Evolutionary conservation across 2,797 vertebrate species (phyloP).

Genomic region (Anabas testudineus): DNA sequence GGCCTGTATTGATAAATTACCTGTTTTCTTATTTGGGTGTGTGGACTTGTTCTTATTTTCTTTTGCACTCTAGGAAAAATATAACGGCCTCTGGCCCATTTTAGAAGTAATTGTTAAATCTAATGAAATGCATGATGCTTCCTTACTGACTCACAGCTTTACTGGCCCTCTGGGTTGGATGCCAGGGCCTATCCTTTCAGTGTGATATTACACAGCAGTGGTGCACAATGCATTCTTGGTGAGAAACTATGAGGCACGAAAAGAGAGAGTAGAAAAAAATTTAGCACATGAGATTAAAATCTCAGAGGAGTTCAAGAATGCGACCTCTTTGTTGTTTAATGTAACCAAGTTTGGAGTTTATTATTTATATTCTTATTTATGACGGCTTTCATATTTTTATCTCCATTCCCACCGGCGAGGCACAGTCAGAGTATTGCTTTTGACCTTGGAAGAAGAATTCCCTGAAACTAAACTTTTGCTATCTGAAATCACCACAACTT

Average conservation of each 20-base stretch:
- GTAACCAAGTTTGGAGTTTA: slow-evolving; percentile 65
- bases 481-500: slow-evolving; percentile 31
- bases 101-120: slow-evolving; percentile 35
- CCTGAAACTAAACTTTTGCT: slow-evolving; percentile 23
- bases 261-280: slow-evolving; percentile 55
- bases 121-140: slow-evolving; percentile 49
- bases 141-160: slow-evolving; percentile 35
- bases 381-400: slow-evolving; percentile 74
- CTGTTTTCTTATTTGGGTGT: background rate
- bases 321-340: slow-evolving; percentile 64
- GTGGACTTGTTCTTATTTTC: background rate
- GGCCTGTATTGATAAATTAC: background rate
- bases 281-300: slow-evolving; percentile 76
- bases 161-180: slow-evolving; percentile 28
- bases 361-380: slow-evolving; percentile 79
- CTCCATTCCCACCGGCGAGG: slow-evolving; percentile 56
- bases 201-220: slow-evolving; percentile 46
- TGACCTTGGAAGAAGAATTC: slow-evolving; percentile 66
- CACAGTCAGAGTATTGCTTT: slow-evolving; percentile 39
- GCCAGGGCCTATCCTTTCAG: slow-evolving; percentile 30
- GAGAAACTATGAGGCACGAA: slow-evolving; percentile 51
- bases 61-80: slow-evolving; percentile 10
- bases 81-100: slow-evolving; percentile 26
- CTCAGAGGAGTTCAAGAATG: slow-evolving; percentile 62
- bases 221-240: slow-evolving; percentile 36